Conservation (phyloP, 2,888 invertebrate genomes). For the Lamellibrachia satsuma region DNA sequence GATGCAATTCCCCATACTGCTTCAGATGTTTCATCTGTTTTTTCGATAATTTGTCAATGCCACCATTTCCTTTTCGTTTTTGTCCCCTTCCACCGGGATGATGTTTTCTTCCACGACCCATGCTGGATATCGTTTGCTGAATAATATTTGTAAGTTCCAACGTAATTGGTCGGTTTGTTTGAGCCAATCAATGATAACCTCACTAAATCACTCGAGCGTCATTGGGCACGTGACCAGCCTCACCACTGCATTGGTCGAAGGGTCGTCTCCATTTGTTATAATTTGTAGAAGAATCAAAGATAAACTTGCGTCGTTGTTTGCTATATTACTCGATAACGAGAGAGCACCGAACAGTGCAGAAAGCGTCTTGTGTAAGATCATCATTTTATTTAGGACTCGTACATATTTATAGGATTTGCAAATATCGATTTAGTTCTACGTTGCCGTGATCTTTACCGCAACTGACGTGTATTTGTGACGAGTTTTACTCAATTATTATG, state of each 20-base stretch:
- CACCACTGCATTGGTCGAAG: background rate
- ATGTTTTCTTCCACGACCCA: slow-evolving; percentile 18
- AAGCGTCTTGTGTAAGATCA: background rate
- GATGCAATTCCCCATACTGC: slow-evolving; percentile 45
- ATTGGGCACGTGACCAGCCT: background rate
- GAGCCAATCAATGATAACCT: background rate
- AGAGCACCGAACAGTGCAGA: background rate
- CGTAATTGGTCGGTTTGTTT: background rate
- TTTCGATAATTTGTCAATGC: slow-evolving; percentile 30
- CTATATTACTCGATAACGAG: slow-evolving; percentile 18
- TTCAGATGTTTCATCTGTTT: slow-evolving; percentile 43
- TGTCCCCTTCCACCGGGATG: slow-evolving; percentile 14
- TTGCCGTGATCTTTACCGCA: background rate
- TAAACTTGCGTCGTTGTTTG: background rate
- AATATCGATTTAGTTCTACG: background rate
- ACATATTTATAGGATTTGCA: background rate
- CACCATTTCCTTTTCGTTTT: slow-evolving; percentile 22
- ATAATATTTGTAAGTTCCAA: background rate
- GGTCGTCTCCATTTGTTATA: background rate
- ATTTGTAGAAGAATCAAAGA: background rate
- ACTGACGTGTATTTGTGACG: background rate
- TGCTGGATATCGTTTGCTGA: background rate
- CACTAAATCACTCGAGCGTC: background rate
- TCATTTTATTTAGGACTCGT: background rate
- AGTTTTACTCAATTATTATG: background rate